Conservation (phyloP, 2,888 invertebrate genomes). For the Drosophila cognata region DNA sequence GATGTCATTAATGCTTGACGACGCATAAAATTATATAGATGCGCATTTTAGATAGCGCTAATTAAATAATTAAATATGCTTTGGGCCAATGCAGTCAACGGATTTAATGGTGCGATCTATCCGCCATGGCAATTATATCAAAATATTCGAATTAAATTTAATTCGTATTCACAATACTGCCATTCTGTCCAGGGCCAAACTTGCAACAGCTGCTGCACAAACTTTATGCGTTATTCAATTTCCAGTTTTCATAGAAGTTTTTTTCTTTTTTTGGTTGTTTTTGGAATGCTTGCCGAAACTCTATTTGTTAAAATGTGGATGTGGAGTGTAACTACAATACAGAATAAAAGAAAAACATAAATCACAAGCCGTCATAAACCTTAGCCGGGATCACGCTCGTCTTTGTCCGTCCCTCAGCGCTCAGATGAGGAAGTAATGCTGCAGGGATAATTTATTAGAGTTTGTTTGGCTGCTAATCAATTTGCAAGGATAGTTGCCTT, state of each 20-base stretch:
- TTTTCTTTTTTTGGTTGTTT: slow-evolving; percentile 6
- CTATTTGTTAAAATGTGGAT: slow-evolving; percentile 27
- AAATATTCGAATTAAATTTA: slow-evolving; percentile 26
- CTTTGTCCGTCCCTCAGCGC: slow-evolving; percentile 23
- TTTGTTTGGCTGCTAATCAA: slow-evolving; percentile 31
- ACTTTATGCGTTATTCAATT: slow-evolving; percentile 20
- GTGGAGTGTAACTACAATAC: slow-evolving; percentile 7
- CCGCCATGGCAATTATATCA: slow-evolving; percentile 67
- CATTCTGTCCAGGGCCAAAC: slow-evolving; percentile 7
- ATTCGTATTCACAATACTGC: slow-evolving; percentile 1
- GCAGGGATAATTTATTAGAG: slow-evolving; percentile 46
- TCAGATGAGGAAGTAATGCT: slow-evolving; percentile 64
- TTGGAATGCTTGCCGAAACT: slow-evolving; percentile 37
- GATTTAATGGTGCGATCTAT: slow-evolving; percentile 73
- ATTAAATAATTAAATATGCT: slow-evolving; percentile 82
- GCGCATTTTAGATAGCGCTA: slow-evolving; percentile 74
- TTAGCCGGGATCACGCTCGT: slow-evolving; percentile 1
- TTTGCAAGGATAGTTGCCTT: slow-evolving; percentile 60
- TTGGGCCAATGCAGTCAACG: slow-evolving; percentile 56
- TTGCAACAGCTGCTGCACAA: slow-evolving; percentile 37
- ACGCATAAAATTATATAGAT: slow-evolving; percentile 82
- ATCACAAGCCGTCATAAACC: slow-evolving; percentile 35
- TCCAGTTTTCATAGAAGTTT: slow-evolving; percentile 5
- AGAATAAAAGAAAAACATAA: slow-evolving; percentile 35
- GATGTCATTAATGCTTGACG: slow-evolving; percentile 71